phyloP scores from a whole-genome alignment of 2,113 vertebrate species.

The Pseudolaguvia tuberculata region DNA sequence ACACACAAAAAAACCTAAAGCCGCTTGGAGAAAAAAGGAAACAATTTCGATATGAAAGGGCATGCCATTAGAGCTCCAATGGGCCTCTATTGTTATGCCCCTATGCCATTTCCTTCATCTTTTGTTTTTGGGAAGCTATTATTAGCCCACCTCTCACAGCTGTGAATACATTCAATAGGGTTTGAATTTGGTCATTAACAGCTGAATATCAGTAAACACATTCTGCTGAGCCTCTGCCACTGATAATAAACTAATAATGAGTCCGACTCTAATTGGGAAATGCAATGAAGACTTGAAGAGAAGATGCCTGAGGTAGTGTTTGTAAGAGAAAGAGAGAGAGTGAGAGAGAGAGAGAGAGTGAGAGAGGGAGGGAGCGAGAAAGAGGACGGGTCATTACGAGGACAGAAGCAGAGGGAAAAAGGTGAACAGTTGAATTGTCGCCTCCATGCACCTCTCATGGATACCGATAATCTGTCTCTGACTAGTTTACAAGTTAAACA shows the following conservation, averaged over 20 bases:
- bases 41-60: slow-evolving; percentile 78
- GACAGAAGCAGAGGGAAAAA: slow-evolving; percentile 68
- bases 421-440: slow-evolving; percentile 63
- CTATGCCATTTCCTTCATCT: slow-evolving; percentile 76
- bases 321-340: slow-evolving; percentile 24
- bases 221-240: slow-evolving; percentile 66
- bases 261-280: slow-evolving; percentile 71
- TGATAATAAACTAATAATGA: slow-evolving; percentile 75
- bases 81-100: slow-evolving; percentile 66
- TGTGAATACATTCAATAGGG: slow-evolving; percentile 67
- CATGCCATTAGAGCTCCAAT: slow-evolving; percentile 69
- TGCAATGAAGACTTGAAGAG: slow-evolving; percentile 54
- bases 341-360: slow-evolving; percentile 35
- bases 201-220: slow-evolving; percentile 74
- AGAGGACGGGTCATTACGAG: slow-evolving; percentile 64
- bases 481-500: slow-evolving; percentile 71
- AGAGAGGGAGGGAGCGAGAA: slow-evolving; percentile 33
- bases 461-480: slow-evolving; percentile 61
- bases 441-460: slow-evolving; percentile 52
- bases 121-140: slow-evolving; percentile 76
- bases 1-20: slow-evolving; percentile 60
- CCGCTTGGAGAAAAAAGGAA: slow-evolving; percentile 72
- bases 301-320: slow-evolving; percentile 33
- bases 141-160: slow-evolving; percentile 66
- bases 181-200: slow-evolving; percentile 77